Conservation (phyloP, 2,113 vertebrate genomes). For the Aix galericulata region DNA sequence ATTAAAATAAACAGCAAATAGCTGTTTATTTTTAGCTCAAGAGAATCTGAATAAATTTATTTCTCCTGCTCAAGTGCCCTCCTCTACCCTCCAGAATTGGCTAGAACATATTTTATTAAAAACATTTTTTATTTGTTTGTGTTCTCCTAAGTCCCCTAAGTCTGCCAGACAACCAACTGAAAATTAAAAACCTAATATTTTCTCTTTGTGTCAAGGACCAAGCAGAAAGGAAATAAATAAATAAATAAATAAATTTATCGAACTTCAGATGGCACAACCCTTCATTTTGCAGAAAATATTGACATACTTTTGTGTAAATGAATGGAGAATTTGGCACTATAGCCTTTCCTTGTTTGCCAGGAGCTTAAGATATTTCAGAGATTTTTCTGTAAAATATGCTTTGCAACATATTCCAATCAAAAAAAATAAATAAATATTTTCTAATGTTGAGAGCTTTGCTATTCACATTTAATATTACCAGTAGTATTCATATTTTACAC, state of each 20-base stretch:
- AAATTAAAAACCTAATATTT: constrained; percentile 9
- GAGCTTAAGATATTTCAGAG: not conserved
- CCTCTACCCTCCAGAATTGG: not conserved
- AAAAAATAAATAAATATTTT: not conserved
- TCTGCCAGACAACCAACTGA: constrained; percentile 13
- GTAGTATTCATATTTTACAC: not conserved
- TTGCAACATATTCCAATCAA: not conserved
- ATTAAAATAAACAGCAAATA: constrained; percentile 39
- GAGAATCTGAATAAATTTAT: constrained; percentile 24
- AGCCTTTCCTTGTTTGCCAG: not conserved
- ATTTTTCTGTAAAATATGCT: not conserved
- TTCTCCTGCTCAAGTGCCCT: constrained; percentile 36
- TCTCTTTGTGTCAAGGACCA: not conserved
- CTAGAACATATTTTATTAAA: constrained; percentile 62
- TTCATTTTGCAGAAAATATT: not conserved
- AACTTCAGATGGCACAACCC: not conserved
- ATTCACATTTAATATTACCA: not conserved
- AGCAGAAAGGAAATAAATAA: not conserved
- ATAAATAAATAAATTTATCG: not conserved
- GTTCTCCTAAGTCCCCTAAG: constrained; percentile 59
- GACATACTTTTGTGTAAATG: not conserved
- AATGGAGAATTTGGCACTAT: not conserved
- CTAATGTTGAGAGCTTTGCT: not conserved
- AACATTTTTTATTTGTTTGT: constrained; percentile 51
- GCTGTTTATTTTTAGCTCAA: not conserved